These are phyloP conservation scores for Drosophila engyochracea DNA, from an alignment of 2,888 invertebrate species.

Conservation along the genomic window DNA sequence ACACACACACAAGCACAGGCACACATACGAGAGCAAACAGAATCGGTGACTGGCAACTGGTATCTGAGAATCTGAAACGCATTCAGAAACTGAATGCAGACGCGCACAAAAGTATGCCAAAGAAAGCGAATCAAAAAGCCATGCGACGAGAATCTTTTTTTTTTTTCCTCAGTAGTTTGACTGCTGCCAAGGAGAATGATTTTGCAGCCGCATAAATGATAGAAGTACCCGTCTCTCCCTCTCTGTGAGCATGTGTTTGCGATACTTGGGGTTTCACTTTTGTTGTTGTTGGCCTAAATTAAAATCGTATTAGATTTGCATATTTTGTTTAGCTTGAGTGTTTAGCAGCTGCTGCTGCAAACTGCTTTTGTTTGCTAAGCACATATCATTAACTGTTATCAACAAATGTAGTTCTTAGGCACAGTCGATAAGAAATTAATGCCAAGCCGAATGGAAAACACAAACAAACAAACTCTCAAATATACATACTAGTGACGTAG, in stretches of 20 bases:
- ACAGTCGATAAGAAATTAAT: neutral
- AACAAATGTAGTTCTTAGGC: neutral
- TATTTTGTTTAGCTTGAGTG: constrained; percentile 39
- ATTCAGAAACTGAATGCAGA: constrained; percentile 34
- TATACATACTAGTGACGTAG: no score
- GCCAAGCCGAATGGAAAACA: neutral
- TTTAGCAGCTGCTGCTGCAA: constrained; percentile 57
- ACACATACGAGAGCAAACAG: constrained; percentile 46
- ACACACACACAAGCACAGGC: neutral
- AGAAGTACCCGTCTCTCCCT: neutral
- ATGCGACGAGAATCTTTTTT: constrained; percentile 3
- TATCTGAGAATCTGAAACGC: constrained; percentile 37
- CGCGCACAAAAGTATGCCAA: constrained; percentile 62
- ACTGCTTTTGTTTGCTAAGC: constrained; percentile 12
- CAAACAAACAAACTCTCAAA: neutral
- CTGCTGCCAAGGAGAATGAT: constrained; percentile 36
- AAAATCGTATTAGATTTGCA: constrained; percentile 83
- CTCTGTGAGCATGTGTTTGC: neutral
- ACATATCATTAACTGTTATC: constrained; percentile 1
- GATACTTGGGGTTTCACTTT: constrained; percentile 4
- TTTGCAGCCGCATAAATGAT: constrained; percentile 20
- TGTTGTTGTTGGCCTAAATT: constrained; percentile 66
- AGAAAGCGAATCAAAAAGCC: constrained; percentile 32
- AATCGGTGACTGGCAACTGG: constrained; percentile 27
- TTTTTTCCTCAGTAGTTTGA: constrained; percentile 48